Conservation (phyloP, 2,113 vertebrate species). For the Lucifuga dentata region DNA sequence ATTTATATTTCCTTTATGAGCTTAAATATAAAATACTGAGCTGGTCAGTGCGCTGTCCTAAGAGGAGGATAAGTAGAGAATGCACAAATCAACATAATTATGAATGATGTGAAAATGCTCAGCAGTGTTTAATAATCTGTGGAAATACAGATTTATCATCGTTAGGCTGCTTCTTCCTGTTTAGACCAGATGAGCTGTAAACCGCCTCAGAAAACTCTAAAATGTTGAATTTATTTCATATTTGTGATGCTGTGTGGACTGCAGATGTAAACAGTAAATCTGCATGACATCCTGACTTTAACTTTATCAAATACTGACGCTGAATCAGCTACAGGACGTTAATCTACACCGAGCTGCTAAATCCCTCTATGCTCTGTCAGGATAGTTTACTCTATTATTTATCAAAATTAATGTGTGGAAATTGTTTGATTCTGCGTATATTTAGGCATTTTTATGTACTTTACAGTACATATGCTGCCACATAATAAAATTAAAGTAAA, state of each 20-base stretch:
- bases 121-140: too few relatives aligned
- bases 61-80: background rate
- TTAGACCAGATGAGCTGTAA: too few relatives aligned
- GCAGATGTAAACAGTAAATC: slow-evolving; percentile 14
- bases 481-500: background rate
- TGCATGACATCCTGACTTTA: background rate
- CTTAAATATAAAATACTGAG: slow-evolving; percentile 54
- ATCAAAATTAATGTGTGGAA: background rate
- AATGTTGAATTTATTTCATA: too few relatives aligned
- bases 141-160: too few relatives aligned
- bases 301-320: background rate
- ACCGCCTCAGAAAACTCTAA: too few relatives aligned
- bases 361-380: background rate
- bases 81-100: slow-evolving; percentile 2
- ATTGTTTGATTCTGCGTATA: background rate
- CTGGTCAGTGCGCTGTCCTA: slow-evolving; percentile 24
- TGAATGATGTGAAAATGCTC: slow-evolving; percentile 1
- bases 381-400: background rate
- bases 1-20: slow-evolving; percentile 5
- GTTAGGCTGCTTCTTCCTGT: too few relatives aligned
- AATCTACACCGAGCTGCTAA: background rate
- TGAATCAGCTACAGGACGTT: background rate
- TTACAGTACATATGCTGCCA: slow-evolving; percentile 14
- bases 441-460: background rate
- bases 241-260: background rate